Conservation (phyloP, 2,113 vertebrate species). For the Tautogolabrus adspersus region DNA sequence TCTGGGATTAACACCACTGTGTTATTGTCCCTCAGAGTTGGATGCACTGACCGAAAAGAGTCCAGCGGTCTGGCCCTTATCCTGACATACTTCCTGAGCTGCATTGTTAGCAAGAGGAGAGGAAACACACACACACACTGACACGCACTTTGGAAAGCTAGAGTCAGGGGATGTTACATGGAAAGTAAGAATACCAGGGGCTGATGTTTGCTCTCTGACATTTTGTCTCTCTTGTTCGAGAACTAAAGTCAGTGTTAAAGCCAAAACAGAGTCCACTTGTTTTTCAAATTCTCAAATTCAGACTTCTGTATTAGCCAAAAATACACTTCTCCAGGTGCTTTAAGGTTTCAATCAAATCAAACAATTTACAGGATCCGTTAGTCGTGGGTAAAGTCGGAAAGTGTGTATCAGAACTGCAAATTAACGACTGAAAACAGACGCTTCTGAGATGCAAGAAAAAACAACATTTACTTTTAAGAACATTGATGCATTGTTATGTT, state of each 20-base stretch:
- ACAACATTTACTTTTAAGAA: too few species aligned
- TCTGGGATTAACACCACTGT: slow-evolving; percentile 46
- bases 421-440: too few species aligned
- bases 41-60: slow-evolving; percentile 55
- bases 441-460: too few species aligned
- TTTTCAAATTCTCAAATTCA: not conserved
- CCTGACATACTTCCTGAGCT: slow-evolving; percentile 79
- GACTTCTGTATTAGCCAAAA: slow-evolving; percentile 16
- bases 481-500: too few species aligned
- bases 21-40: slow-evolving; percentile 50
- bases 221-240: not conserved
- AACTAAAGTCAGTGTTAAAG: slow-evolving; percentile 40
- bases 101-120: slow-evolving; percentile 74
- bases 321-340: slow-evolving; percentile 14
- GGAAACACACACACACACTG: slow-evolving; percentile 64
- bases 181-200: slow-evolving; percentile 68
- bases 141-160: slow-evolving; percentile 57
- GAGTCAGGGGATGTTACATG: slow-evolving; percentile 68
- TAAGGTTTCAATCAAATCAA: not conserved
- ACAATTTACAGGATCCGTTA: not conserved
- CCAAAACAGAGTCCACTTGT: not conserved
- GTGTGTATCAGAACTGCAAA: too few species aligned
- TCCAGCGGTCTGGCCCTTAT: slow-evolving; percentile 72
- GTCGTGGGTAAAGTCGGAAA: too few species aligned
- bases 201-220: slow-evolving; percentile 41